These are phyloP conservation scores for Gerris lacustris DNA, from an alignment of 2,888 invertebrate genomes.

Conservation along the genomic window DNA sequence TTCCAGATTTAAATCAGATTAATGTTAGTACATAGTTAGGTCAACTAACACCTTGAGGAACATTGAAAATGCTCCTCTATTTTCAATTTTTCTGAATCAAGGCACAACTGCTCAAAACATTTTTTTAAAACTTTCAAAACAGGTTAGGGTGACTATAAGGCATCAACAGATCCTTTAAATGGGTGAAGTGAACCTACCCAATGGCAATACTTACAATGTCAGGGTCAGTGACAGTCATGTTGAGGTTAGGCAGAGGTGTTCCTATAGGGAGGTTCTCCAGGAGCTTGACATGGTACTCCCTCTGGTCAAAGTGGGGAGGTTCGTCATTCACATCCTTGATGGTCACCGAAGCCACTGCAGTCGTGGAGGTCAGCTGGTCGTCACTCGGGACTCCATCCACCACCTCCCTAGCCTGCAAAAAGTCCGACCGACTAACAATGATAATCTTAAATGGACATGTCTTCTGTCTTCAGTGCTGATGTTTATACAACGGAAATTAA, in stretches of 20 bases:
- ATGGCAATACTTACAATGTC: slow-evolving; percentile 54
- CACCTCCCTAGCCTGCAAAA: slow-evolving; percentile 57
- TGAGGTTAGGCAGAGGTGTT: slow-evolving; percentile 64
- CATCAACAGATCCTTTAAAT: too few relatives aligned
- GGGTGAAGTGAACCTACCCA: too few relatives aligned
- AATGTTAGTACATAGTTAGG: too few relatives aligned
- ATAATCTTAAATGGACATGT: not conserved
- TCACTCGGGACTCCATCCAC: slow-evolving; percentile 57
- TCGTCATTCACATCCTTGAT: slow-evolving; percentile 84
- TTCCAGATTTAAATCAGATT: too few relatives aligned
- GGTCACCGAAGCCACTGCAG: slow-evolving; percentile 64
- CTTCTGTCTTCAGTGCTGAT: too few relatives aligned
- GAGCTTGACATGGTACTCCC: slow-evolving; percentile 67
- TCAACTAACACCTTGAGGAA: too few relatives aligned
- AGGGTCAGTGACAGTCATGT: slow-evolving; percentile 74
- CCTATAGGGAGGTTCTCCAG: slow-evolving; percentile 72
- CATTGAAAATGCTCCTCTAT: too few relatives aligned
- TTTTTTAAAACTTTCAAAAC: too few relatives aligned
- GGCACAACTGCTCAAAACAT: too few relatives aligned
- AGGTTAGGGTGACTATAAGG: too few relatives aligned
- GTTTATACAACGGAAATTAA: slow-evolving; percentile 5
- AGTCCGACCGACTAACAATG: slow-evolving; percentile 18
- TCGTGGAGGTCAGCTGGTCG: slow-evolving; percentile 54
- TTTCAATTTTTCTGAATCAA: too few relatives aligned
- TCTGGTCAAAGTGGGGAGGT: slow-evolving; percentile 67